Evolutionary conservation across 1,140 invertebrate species (phyloP).

Genomic region (Atta texana): DNA sequence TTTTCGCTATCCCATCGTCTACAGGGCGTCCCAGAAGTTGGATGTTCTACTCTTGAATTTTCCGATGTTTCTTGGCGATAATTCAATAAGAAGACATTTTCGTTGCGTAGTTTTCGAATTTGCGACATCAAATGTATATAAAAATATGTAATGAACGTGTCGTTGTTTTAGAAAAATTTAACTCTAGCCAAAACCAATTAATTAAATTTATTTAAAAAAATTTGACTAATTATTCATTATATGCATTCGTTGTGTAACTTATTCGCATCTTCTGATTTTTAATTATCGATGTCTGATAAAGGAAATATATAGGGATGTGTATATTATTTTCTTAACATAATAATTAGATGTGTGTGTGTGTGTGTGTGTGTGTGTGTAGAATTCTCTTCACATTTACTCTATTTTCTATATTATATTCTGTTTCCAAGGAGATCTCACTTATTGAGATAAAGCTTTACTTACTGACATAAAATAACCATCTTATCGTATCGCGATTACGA

Average conservation of each 20-base stretch:
- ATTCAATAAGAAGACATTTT: slow-evolving; percentile 4
- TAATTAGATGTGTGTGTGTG: no score
- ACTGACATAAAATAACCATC: slow-evolving; percentile 41
- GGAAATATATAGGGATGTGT: neutral
- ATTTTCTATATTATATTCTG: neutral
- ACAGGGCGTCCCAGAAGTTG: neutral
- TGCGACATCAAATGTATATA: neutral
- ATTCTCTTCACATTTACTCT: no score
- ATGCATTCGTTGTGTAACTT: neutral
- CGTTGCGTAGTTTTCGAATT: neutral
- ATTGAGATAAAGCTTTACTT: slow-evolving; percentile 55
- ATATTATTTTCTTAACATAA: neutral
- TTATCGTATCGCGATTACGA: slow-evolving; percentile 51
- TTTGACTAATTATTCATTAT: neutral
- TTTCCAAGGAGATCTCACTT: slow-evolving; percentile 20
- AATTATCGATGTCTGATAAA: neutral
- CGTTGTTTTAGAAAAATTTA: no score
- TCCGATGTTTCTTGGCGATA: neutral
- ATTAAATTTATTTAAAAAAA: neutral
- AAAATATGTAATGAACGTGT: neutral
- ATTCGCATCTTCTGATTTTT: neutral
- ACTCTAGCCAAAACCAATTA: neutral
- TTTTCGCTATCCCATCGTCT: neutral
- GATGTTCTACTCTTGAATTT: neutral
- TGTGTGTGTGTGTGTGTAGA: neutral